Base-by-base conservation (phyloP, 2,888 invertebrate genomes). In the Brachylomia viminalis region DNA sequence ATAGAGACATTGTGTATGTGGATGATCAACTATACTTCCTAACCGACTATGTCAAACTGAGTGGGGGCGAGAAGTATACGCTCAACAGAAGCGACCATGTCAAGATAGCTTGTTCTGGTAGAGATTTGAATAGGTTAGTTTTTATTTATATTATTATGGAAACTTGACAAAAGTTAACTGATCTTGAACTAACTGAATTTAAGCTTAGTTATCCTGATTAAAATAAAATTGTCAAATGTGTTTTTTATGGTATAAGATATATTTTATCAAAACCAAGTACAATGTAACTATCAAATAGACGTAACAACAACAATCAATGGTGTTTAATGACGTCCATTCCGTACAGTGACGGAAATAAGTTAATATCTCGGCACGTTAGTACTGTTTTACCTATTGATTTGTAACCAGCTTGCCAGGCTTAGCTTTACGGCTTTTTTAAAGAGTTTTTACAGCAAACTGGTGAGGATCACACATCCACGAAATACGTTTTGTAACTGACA, bases 31-130 rank as follows among this genome's bases (percentile, higher is more conserved):
- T 95, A 77, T 95, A 96, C 75, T 96, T 97, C 27, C 94, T 94
- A 61, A 97, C 97, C 0, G 91, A 95, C 7, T 94, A 97, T 0
- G 94, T 95, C 0, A 96, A 96, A 0, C 95, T 97, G 0, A 94
- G 93, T 56, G 97, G 97, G 0, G 97, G 96, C 67, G 96, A 97
- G 13, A 95, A 95, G 6, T 98, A 98, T 90, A 95, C 95, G 27
- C 93, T 98, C 59, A 97, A 95, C 79, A 93, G 95, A 61, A 98
- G 98, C 79, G 98, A 98, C 92, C 98, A 98, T 90, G 98, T 98
- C 7, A 97, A 97, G 88, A 97, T 98, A 0, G 95, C 96, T 13
- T 98, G 98, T 89, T 91, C 87, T 13, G 96, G 97, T 0, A 90
- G 82, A 17, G 90, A 88, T 75, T 90, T 91, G 0, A 86, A 93